A percentile compares a stretch with the other conserved stretches of the same genome.
Conservation (phyloP, 1,140 invertebrate species). For the Phocides pigmalion region DNA sequence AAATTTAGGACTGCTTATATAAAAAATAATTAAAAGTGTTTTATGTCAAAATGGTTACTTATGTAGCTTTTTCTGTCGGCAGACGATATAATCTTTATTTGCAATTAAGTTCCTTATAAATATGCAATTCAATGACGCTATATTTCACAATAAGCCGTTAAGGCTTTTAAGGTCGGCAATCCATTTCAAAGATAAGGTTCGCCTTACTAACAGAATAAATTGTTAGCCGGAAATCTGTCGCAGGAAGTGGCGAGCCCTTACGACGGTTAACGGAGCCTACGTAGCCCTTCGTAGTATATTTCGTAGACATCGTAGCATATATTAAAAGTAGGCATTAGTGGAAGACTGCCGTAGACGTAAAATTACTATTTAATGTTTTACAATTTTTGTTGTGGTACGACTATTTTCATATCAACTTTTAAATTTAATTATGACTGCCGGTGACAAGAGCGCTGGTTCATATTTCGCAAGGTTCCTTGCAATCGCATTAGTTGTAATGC, state of each 20-base stretch:
- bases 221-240: constrained; percentile 5
- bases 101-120: not conserved
- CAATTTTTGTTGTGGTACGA: no score
- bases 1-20: no score
- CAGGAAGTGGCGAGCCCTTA: constrained; percentile 4
- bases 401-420: no score
- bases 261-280: constrained; percentile 1
- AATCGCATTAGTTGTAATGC: no score
- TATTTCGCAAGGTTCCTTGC: no score
- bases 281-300: not conserved
- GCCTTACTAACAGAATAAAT: constrained; percentile 10
- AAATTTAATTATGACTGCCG: no score
- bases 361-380: no score
- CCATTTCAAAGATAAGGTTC: constrained; percentile 12
- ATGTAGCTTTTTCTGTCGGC: no score
- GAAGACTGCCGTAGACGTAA: not conserved
- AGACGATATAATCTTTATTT: not conserved
- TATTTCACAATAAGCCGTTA: constrained; percentile 10
- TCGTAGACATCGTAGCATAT: not conserved
- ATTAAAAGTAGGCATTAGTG: not conserved
- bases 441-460: no score
- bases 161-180: constrained; percentile 5
- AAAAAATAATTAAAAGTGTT: no score
- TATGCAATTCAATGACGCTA: constrained; percentile 5
- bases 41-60: no score